Percentiles rank a stretch among this genome's conserved stretches.
Evolutionary conservation across 1,140 invertebrate species (phyloP).

Genomic region (Scaptomyza graminum): DNA sequence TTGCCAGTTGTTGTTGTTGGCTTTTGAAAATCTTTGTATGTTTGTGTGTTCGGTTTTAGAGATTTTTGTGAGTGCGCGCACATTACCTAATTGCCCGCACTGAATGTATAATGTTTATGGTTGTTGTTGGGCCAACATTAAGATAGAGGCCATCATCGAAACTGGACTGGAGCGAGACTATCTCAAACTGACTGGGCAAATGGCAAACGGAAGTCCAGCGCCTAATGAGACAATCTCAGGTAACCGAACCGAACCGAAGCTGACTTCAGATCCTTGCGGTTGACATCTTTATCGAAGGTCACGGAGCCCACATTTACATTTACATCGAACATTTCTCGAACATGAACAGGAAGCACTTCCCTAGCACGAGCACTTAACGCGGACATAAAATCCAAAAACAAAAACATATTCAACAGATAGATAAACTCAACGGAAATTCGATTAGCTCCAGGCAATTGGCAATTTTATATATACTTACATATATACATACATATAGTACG

Average conservation of each 20-base stretch:
- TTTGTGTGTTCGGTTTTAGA: background rate
- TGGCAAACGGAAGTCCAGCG: conserved; percentile 18
- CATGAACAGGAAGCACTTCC: conserved; percentile 43
- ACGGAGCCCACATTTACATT: conserved; percentile 31
- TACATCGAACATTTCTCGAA: background rate
- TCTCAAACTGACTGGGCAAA: background rate
- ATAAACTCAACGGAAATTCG: conserved; percentile 48
- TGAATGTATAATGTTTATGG: conserved; percentile 40
- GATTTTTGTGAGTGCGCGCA: conserved; percentile 30
- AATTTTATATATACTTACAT: conserved; percentile 9
- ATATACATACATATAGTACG: too few relatives aligned
- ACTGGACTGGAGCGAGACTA: background rate
- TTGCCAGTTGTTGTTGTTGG: conserved; percentile 9
- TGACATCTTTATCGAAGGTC: conserved; percentile 56
- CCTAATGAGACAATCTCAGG: conserved; percentile 10
- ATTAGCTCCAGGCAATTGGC: conserved; percentile 46
- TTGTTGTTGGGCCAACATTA: background rate
- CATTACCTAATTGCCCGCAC: conserved; percentile 45
- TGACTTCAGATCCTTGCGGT: conserved; percentile 14
- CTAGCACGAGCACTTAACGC: conserved; percentile 19
- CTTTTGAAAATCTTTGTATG: conserved; percentile 41
- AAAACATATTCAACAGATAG: conserved; percentile 9
- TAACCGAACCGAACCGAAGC: conserved; percentile 11
- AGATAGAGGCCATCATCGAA: background rate
- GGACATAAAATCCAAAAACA: background rate